These are phyloP conservation scores for Tauraco erythrolophus DNA, from an alignment of 2,113 vertebrate genomes.

Conservation along the genomic window DNA sequence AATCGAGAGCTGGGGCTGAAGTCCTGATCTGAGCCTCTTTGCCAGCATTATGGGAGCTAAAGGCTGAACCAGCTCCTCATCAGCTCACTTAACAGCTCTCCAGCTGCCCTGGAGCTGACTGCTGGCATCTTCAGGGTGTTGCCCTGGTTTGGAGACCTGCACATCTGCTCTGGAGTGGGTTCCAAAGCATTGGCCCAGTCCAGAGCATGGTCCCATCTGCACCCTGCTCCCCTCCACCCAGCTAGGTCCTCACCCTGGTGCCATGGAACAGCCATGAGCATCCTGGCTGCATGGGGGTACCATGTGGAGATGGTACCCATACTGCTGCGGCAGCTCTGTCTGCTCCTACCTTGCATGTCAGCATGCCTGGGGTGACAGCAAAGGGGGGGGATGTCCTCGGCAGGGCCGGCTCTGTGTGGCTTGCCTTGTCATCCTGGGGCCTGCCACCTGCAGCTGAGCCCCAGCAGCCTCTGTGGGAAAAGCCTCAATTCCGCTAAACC, in stretches of 20 bases:
- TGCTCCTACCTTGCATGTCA: not conserved
- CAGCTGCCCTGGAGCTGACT: not conserved
- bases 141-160: not conserved
- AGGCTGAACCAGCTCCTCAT: not conserved
- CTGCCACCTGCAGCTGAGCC: not conserved
- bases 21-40: not conserved
- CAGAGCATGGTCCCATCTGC: not conserved
- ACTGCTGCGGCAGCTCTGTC: not conserved
- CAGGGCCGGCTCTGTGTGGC: not conserved
- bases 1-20: not conserved
- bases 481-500: not conserved
- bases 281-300: not conserved
- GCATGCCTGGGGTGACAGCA: accelerated
- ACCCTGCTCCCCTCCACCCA: accelerated
- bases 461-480: not conserved
- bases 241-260: not conserved
- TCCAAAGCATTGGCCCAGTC: not conserved
- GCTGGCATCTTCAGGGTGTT: not conserved
- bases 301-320: not conserved
- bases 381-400: not conserved
- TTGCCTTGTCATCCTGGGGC: not conserved
- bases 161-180: not conserved
- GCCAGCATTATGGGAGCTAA: not conserved
- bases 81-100: not conserved
- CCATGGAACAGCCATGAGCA: not conserved